Evolutionary conservation across 1,140 invertebrate species (phyloP), one percentile per base, ranked within the genome.

Genomic region (Caenorhabditis briggsae): DNA sequence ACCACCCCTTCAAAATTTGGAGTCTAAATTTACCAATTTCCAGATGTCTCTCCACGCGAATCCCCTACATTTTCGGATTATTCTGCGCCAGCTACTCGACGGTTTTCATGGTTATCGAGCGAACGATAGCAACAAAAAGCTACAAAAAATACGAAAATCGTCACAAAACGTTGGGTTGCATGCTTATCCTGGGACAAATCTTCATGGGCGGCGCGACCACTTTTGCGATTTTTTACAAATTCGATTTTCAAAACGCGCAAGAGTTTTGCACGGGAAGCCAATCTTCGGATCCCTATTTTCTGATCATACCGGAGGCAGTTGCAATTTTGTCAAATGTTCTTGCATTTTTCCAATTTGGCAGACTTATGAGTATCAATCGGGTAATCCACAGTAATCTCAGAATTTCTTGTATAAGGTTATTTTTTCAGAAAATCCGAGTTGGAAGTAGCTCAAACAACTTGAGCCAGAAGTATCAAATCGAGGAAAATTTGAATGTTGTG

Each of bases 381-480:
- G 70, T 78, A 25, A n/a, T 5, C 33, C 3, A 6, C 14, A 46
- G 3, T n/a, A 6, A 23, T 16, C n/a, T 50, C 0, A 20, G 2
- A 74, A 18, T 18, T 50, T 23, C 1, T 23, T 20, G 3, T n/a
- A n/a, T n/a, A 18, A 78, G 16, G 20, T 12, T 14, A 53, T 14
- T 11, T 23, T 78, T 46, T 14, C 46, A 78, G 70, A 78, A 48
- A 23, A 50, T 78, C 9, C 43, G 70, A 50, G 46, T 50, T 7
- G 20, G n/a, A 0, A 23, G 9, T n/a, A 16, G 14, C 23, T 7
- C 12, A 20, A 50, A 50, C 46, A 50, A 78, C n/a, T 43, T 78
- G 11, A 78, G 46, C n/a, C 43, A 78, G 23, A 78, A 78, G n/a
- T 78, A 78, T 78, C 70, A 78, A 43, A 25, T 78, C 11, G 70